Evolutionary conservation across 2,888 invertebrate genomes (phyloP).

Genomic region (Melipona beecheii): DNA sequence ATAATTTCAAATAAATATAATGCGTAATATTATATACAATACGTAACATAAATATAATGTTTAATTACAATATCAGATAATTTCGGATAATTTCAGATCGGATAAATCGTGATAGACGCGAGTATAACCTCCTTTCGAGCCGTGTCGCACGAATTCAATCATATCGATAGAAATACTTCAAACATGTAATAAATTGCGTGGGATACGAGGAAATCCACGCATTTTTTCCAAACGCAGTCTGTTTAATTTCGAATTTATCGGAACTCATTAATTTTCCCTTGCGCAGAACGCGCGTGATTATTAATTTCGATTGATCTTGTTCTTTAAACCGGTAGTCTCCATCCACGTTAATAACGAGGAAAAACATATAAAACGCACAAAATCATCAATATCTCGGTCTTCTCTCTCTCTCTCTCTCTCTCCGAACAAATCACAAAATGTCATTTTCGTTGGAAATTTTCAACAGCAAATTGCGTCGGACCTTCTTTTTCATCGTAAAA

Average conservation of each 20-base stretch:
- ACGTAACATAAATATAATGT: too few species aligned
- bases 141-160: background rate
- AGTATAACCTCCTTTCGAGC: background rate
- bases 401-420: background rate
- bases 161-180: background rate
- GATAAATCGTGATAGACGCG: background rate
- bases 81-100: too few species aligned
- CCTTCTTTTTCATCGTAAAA: background rate
- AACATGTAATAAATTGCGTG: conserved; percentile 4
- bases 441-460: conserved; percentile 4
- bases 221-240: background rate
- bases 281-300: background rate
- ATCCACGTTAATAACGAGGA: background rate
- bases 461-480: background rate
- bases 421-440: background rate
- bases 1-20: too few species aligned
- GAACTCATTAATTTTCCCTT: conserved; percentile 9
- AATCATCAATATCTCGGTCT: background rate
- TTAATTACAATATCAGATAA: too few species aligned
- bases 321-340: background rate
- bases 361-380: background rate
- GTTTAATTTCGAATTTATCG: conserved; percentile 18
- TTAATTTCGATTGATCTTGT: background rate
- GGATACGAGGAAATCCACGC: background rate
- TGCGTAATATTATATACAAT: too few species aligned